Evolutionary conservation across 2,113 vertebrate species (phyloP).

Genomic region (Ivindomyrus marchei): DNA sequence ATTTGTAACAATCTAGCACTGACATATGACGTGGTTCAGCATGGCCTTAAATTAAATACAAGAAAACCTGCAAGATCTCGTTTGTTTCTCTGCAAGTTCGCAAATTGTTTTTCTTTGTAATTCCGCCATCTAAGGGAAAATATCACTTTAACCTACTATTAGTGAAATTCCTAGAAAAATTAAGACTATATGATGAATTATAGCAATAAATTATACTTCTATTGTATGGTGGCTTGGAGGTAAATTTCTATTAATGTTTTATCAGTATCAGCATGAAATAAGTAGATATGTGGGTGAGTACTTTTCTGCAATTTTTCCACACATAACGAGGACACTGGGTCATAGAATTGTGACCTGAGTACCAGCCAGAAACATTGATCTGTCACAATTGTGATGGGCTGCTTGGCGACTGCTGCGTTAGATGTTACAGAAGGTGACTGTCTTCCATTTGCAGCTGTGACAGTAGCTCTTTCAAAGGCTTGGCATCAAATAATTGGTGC

Average conservation of each 20-base stretch:
- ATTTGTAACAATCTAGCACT: background rate
- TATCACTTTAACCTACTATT: background rate
- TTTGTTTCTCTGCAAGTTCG: background rate
- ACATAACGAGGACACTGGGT: background rate
- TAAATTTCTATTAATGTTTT: background rate
- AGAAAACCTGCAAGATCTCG: background rate
- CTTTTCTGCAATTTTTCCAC: background rate
- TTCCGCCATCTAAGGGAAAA: background rate
- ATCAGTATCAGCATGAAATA: background rate
- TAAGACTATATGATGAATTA: background rate
- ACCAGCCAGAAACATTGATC: background rate
- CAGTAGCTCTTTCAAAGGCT: background rate
- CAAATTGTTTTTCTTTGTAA: background rate
- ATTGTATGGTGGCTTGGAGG: background rate
- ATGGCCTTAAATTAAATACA: background rate
- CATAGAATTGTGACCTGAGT: background rate
- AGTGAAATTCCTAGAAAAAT: background rate
- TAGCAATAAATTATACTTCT: background rate
- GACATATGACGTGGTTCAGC: background rate
- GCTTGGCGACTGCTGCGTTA: background rate
- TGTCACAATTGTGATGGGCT: background rate
- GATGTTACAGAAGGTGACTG: background rate
- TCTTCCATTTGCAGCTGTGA: background rate
- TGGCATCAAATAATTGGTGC: background rate
- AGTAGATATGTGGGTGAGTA: background rate